Base-by-base conservation (phyloP, 2,113 vertebrate species). In the Toxostoma redivivum region DNA sequence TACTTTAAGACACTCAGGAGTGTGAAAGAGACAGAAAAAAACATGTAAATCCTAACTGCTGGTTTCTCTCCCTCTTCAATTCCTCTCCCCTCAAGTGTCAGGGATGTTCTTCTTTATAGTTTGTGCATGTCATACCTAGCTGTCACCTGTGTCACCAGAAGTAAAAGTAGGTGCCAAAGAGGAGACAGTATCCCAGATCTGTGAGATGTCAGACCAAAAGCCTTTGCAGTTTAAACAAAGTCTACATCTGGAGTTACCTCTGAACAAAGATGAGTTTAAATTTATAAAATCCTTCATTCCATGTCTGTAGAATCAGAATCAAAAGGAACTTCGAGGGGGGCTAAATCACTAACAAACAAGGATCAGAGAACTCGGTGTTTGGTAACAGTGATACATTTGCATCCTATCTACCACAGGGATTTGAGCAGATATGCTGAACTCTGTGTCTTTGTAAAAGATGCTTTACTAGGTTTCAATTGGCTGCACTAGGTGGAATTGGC, bases 371-470 rank as follows among this genome's bases (percentile, higher is more conserved):
- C 19, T 16, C 3, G 2, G 23, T 65, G 23, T 57, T 48, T 72
- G 38, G 66, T n/a, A 77, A 40, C 2, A 80, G 47, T 5, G n/a
- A 57, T 35, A 44, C 8, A 38, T 65, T 44, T 72, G 40, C 74
- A 85, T 72, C 0, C 0, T 9, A 62, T 18, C 56, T 66, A 56
- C 5, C 38, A 48, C 13, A n/a, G 42, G 22, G 38, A 56, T 72
- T 64, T 18, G 28, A 62, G 9, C 30, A 73, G 23, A 66, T 40
- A 19, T 42, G 7, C 11, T 73, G 15, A 85, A 72, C 57, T 78
- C 15, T 6, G n/a, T 23, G 15, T 28, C 25, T 53, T 83, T 62
- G 65, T 3, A 77, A 65, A 88, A 44, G 22, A 56, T 28, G 12
- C 37, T 90, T 72, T 40, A 56, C 62, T 18, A 47, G 38, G 45